Evolutionary conservation across 2,113 vertebrate genomes (phyloP), one percentile per base, ranked within the genome.

Genomic region (Ancistrus triradiatus): DNA sequence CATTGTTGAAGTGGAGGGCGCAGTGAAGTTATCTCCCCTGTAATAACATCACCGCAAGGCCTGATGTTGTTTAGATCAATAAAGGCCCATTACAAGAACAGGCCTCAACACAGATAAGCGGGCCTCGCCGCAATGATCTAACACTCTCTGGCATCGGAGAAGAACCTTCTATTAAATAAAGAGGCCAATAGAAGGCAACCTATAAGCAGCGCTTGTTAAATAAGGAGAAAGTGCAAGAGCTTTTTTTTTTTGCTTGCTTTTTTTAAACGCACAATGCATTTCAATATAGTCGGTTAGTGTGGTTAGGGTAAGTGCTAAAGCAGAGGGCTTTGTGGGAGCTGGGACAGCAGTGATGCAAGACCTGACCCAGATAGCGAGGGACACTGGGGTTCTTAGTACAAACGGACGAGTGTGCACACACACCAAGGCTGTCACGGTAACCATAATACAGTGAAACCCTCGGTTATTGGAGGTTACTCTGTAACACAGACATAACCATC

Each of bases 61-160:
- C 80, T 85, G 85, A 88, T 87, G 85, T 85, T 86, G 86, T 86
- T 88, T 84, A 85, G 86, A 89, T 88, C 88, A 88, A 88, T 89
- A 88, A 86, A 85, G 74, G 73, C 44, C 83, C 85, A 87, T 88
- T 88, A 88, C 66, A 84, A 84, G 84, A 77, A 73, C 79, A 85
- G 85, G 85, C 81, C 82, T 84, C 74, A 69, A 86, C 80, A 40
- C 78, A 80, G 83, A 85, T 80, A 82, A 83, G 77, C 70, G 76
- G 68, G 72, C 64, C 53, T 19, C 49, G 70, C 71, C 64, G 48
- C 71, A 63, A 80, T 78, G 62, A 78, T 81, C 78, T 77, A 81
- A 75, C 66, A 72, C 78, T 48, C 14, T 13, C 71, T 56, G 66
- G 77, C 77, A 71, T 77, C 58, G 44, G 70, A 76, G 69, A 74